A percentile compares a stretch with the other conserved stretches of the same genome.
Conservation (phyloP, 1,140 invertebrate genomes). For the Zaprionus tsacasi region DNA sequence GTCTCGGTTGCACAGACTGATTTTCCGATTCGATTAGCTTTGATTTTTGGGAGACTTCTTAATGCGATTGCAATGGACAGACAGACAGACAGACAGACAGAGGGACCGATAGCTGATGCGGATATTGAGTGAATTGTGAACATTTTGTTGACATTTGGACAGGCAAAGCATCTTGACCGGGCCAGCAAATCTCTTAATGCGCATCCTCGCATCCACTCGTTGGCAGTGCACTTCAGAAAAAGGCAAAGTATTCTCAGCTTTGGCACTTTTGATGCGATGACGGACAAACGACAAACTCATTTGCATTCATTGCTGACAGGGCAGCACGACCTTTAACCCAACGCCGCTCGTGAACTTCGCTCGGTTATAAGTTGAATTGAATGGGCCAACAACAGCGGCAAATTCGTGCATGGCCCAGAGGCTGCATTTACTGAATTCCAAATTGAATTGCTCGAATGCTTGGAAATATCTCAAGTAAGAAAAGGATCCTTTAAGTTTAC, state of each 20-base stretch:
- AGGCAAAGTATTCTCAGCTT: constrained; percentile 14
- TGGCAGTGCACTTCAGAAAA: constrained; percentile 32
- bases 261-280: background rate
- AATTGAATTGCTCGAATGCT: constrained; percentile 4
- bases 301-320: constrained; percentile 24
- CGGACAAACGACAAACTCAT: constrained; percentile 10
- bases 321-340: constrained; percentile 5
- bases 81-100: background rate
- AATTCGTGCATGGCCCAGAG: background rate
- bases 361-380: constrained; percentile 11
- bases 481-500: background rate
- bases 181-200: constrained; percentile 37
- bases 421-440: constrained; percentile 19
- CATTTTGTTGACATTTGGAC: constrained; percentile 1
- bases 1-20: background rate
- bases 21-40: background rate
- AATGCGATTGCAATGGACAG: constrained; percentile 7
- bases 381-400: constrained; percentile 6
- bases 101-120: background rate
- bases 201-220: constrained; percentile 10
- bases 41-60: background rate
- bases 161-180: background rate
- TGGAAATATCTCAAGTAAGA: background rate
- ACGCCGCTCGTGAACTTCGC: background rate
- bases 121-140: constrained; percentile 10